These are phyloP conservation scores for Peromyscus eremicus DNA, from an alignment of 2,797 vertebrate species.

Conservation along the genomic window DNA sequence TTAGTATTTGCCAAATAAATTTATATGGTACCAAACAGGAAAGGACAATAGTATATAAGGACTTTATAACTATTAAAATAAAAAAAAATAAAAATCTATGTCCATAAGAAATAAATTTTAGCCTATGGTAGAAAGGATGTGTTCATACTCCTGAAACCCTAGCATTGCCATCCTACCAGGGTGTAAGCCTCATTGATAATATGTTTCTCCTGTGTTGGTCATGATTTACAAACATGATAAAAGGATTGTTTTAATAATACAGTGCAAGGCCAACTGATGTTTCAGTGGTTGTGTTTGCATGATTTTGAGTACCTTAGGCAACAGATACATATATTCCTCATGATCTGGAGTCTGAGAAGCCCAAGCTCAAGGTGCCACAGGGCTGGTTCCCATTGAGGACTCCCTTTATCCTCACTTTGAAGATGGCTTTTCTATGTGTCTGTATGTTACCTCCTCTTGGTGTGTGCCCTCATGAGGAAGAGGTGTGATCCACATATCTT, in stretches of 20 bases:
- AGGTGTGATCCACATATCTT: neutral
- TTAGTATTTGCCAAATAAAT: conserved; percentile 27
- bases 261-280: neutral
- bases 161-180: neutral
- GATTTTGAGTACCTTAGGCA: neutral
- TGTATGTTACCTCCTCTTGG: neutral
- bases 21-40: neutral
- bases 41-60: neutral
- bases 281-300: neutral
- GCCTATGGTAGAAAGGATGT: neutral
- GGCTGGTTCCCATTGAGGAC: neutral
- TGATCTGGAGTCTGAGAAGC: neutral
- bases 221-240: neutral
- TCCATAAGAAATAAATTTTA: neutral
- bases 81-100: neutral
- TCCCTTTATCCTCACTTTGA: neutral
- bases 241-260: neutral
- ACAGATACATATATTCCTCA: neutral
- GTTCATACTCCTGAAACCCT: neutral
- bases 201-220: neutral
- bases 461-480: neutral
- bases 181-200: neutral
- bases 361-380: neutral
- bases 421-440: neutral
- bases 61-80: neutral